Evolutionary conservation across 2,888 invertebrate species (phyloP).

Genomic region (Cephonodes hylas): DNA sequence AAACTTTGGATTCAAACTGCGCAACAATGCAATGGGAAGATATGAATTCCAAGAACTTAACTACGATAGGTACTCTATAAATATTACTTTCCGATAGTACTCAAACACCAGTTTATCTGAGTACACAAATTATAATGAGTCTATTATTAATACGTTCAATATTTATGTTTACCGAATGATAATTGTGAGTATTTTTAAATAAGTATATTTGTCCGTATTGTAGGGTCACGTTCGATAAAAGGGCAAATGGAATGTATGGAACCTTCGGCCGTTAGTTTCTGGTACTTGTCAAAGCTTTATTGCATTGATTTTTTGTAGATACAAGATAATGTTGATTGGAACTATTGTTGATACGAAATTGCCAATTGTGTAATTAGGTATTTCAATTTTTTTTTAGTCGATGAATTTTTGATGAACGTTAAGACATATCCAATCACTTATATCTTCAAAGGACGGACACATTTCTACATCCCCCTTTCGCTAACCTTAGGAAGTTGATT

Average conservation of each 20-base stretch:
- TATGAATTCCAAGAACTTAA: no score
- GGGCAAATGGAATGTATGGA: not conserved
- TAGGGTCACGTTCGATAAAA: not conserved
- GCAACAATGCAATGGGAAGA: no score
- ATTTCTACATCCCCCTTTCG: no score
- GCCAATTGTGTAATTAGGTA: not conserved
- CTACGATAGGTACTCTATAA: not conserved
- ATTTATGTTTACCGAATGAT: not conserved
- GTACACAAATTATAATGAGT: conserved; percentile 9
- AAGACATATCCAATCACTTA: no score
- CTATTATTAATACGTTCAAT: conserved; percentile 11
- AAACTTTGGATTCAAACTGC: no score
- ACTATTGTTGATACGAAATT: not conserved
- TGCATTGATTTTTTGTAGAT: not conserved
- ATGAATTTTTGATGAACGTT: no score
- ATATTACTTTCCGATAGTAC: not conserved
- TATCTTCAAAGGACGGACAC: no score
- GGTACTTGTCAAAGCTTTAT: not conserved
- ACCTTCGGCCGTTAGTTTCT: not conserved
- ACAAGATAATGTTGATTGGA: not conserved
- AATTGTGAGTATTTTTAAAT: conserved; percentile 9
- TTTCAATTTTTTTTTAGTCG: no score
- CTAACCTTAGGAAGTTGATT: no score
- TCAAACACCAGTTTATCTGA: not conserved
- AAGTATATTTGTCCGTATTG: not conserved